Base-by-base conservation (phyloP, 2,113 vertebrate species). In the Halcyon malimbica region DNA sequence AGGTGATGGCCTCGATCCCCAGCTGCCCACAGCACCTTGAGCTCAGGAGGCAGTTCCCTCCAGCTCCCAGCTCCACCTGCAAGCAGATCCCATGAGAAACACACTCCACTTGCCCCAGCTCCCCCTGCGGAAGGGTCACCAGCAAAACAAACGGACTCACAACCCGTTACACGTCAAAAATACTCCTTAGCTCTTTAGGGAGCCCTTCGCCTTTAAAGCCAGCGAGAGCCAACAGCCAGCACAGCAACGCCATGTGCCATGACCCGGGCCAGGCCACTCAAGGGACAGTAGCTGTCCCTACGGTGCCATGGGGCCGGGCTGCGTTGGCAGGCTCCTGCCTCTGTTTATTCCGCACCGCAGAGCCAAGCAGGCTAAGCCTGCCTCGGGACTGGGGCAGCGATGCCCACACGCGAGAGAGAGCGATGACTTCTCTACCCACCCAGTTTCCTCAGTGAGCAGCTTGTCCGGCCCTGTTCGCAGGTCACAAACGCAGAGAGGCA, bases 101-200 rank as follows among this genome's bases (percentile, higher is more conserved):
- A 2, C 1, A 8, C 35, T 11, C 48, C 1, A 0, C 63, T 44
- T 8, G 16, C 23, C 16, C 37, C 28, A 1, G 29, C n/a, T 44
- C 41, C 56, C 68, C 7, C 80, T 3, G 26, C 10, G 2, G 10
- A 16, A 24, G 44, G n/a, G 44, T 10, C 2, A 1, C 39, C 68
- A 41, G 75, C 8, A 3, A 35, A 26, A 28, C 16, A 14, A 41
- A 28, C 0, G 10, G 42, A 7, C 15, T 59, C 5, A 0, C 9
- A 8, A 15, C 6, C 16, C 13, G 0, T 5, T 2, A 4, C 0
- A 4, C 46, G 6, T 6, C 39, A 21, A 14, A 83, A 59, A 26
- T 1, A 10, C 21, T 5, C 5, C 28, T 21, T 3, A 4, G 16
- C 8, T 0, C 35, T 60, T 41, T 6, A 12, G 42, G 76, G 42